Evolutionary conservation across 2,113 vertebrate genomes (phyloP), one percentile per base, ranked within the genome.

Genomic region (Cyanoramphus novaezelandiae): DNA sequence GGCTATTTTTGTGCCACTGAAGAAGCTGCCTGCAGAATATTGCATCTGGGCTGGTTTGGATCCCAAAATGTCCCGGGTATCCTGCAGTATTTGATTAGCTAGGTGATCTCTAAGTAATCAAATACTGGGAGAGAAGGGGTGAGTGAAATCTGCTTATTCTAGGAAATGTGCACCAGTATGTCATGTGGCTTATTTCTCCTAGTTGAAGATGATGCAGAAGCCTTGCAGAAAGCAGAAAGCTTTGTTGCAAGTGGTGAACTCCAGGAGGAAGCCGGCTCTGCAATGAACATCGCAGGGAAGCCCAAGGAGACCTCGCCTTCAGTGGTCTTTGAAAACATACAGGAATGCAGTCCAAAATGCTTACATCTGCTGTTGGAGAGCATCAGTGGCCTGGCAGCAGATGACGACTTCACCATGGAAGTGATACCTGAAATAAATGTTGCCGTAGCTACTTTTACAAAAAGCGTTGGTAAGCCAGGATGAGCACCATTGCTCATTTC

Each of bases 341-440:
- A 84, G 1, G 75, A 91, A 37, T 63, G 53, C 64, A 47, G 91
- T 43, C 28, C 59, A 15, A 20, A 77, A 35, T 97, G 71, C 91
- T 99, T 92, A 67, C 1, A 7, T 85, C 57, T 99, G 59, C 89
- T 99, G 71, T 95, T 99, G 96, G 98, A 99, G 96, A 98, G 93
- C 53, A n/a, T 99, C 77, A 98, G 92, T 0, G 74, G 82, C 19
- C 21, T 98, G 62, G 37, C 71, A 3, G 84, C 65, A 37, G 79
- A 81, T 28, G 39, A 33, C 17, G 67, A 96, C 50, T 99, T 98
- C 92, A 89, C 91, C 23, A 15, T 99, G 96, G 99, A 99, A 98
- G 44, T 97, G 80, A 98, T 99, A 74, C 92, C 50, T 41, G 98
- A 99, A 91, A 91, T 57, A 37, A 82, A 81, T n/a, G 87, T 55